Evolutionary conservation across 1,140 invertebrate species (phyloP), one percentile per base, ranked within the genome.

Genomic region (Samia ricini): DNA sequence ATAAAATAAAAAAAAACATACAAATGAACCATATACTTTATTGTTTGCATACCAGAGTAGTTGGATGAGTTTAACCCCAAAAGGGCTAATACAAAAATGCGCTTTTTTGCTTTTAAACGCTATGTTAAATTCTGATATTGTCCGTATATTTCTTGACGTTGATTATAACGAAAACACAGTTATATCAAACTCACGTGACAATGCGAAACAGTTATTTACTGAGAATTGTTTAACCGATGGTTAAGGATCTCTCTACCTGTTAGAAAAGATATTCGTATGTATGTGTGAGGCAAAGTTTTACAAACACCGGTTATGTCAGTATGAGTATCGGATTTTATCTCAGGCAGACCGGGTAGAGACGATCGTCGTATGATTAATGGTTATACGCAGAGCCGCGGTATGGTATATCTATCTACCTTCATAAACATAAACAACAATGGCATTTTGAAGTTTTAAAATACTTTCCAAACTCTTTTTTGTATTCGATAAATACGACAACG

Each of bases 341-440:
- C 60, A 69, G 61, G 63, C 64, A 72, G 69, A 73, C 78, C 8
- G 20, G 51, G 29, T 29, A 69, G 51, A 54, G 60, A 54, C 26
- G 51, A 54, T 75, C 72, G 76, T 77, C 76, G 54, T 85, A 83
- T 89, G 83, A 89, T 83, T 83, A 87, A 89, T 89, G 83, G 71
- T 69, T 71, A 15, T 42, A 42, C 33, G 73, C 29, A 64, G 71
- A 81, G 75, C 81, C 78, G 74, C n/a, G n/a, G n/a, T 67, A 69
- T 74, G 74, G 69, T 71, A 81, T 79, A 77, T 80, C 82, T 83
- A 84, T 85, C 77, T 79, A 77, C 76, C 76, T 42, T 15, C 52
- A 36, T 42, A 20, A 36, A 26, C 22, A 29, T 29, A 56, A 56
- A 65, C 71, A 76, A 88, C 83, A 87, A 87, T 83, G 74, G 70